Base-by-base conservation (phyloP, 1,140 invertebrate species). In the Halictus rubicundus region DNA sequence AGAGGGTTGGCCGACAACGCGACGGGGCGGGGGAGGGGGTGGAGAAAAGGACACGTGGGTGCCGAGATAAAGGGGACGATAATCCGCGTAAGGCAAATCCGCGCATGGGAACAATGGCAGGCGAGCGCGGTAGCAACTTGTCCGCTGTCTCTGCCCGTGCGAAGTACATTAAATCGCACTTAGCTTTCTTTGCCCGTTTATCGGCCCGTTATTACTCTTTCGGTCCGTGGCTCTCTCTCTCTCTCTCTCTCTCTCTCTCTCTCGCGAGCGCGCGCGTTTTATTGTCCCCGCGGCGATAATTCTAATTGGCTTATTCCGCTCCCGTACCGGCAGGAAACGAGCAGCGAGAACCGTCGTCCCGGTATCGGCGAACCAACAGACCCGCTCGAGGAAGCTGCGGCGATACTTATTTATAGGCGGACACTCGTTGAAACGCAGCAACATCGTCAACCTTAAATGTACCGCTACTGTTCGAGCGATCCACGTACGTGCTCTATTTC, bases 111-210 rank as follows among this genome's bases (percentile, higher is more conserved):
- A 75, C 73, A 76, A 76, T 68, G 65, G 4, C 23, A 2, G 39
- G 64, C 8, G 25, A 39, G 10, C 64, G 39, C 39, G 64, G 39
- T 46, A 39, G 39, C 39, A 39, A 66, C 64, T 66, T 75, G 63
- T 49, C 60, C 6, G 57, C 25, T 63, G 70, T 37, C 57, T 19
- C 14, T 12, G 21, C 8, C 9, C 64, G 73, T 27, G 73, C 52
- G 21, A 69, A 60, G 37, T 49, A 73, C 78, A 82, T 82, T 82
- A 82, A 73, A 82, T 42, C 54, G 68, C 54, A 80, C 78, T 82
- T 73, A 80, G 73, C 77, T 80, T 59, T 80, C 68, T 59, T 72
- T 52, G 54, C 77, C 57, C 49, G 54, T 21, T 73, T 80, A 73
- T 80, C 69, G 39, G 37, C 3, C 10, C 16, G 46, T 54, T 46